Percentiles rank a stretch among this genome's conserved stretches.
Evolutionary conservation across 1,140 invertebrate genomes (phyloP).

Genomic region (Drosophila melanica): DNA sequence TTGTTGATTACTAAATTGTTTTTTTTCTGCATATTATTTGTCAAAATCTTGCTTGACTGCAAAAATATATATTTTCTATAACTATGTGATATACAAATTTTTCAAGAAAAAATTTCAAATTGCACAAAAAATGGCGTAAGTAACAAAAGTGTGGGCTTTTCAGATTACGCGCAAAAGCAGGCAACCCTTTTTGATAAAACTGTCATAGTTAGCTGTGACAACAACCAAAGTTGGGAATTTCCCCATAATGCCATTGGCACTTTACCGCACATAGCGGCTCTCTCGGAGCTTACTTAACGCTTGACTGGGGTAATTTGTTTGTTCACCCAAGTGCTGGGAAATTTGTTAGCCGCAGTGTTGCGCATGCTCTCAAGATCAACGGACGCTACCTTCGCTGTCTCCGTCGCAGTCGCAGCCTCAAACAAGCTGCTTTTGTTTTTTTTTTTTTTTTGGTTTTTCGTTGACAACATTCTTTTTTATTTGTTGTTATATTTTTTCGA

Average conservation of each 20-base stretch:
- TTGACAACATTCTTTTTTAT: conserved; percentile 24
- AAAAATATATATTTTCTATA: too few species aligned
- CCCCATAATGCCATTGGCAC: conserved; percentile 5
- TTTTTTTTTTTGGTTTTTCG: conserved; percentile 8
- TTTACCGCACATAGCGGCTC: not conserved
- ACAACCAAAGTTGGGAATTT: conserved; percentile 21
- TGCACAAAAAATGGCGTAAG: not conserved
- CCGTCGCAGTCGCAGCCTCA: conserved; percentile 36
- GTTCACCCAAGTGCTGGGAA: conserved; percentile 22
- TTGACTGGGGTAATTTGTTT: conserved; percentile 27
- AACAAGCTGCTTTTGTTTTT: conserved; percentile 34
- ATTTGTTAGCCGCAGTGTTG: conserved; percentile 44
- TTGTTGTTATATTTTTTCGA: conserved; percentile 35
- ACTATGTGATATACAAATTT: too few species aligned
- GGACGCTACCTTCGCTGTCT: conserved; percentile 37
- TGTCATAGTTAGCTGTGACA: not conserved
- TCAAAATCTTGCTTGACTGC: too few species aligned
- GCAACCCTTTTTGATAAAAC: conserved; percentile 1
- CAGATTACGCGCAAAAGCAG: conserved; percentile 31
- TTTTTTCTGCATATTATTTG: too few species aligned
- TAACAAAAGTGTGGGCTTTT: not conserved
- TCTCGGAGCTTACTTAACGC: not conserved
- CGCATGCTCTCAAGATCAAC: conserved; percentile 55
- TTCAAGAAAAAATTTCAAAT: not conserved
- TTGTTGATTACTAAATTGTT: too few species aligned